Percentiles rank a stretch among this genome's conserved stretches.
These are phyloP conservation scores for Buphagus erythrorhynchus DNA, from an alignment of 2,797 vertebrate species.

Conservation along the genomic window DNA sequence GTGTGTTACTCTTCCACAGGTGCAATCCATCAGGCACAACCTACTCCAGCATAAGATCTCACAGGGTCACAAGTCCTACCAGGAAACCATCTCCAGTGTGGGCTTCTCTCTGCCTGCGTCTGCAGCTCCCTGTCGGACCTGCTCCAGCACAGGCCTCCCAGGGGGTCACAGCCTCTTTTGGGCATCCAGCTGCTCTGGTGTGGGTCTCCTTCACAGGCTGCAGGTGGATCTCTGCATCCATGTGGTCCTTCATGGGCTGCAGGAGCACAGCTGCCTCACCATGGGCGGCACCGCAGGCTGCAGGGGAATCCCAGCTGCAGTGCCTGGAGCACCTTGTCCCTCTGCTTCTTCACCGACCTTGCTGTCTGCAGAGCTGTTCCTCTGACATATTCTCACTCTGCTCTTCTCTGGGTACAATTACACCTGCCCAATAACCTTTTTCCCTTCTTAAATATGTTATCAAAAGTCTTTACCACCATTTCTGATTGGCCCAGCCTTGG, in stretches of 20 bases:
- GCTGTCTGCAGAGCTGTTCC: neutral
- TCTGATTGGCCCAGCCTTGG: neutral
- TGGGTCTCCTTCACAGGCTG: neutral
- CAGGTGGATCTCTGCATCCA: neutral
- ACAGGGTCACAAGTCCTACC: neutral
- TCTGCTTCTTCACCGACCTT: neutral
- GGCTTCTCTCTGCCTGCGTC: neutral
- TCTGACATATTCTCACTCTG: neutral
- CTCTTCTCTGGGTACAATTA: neutral
- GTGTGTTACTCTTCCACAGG: neutral
- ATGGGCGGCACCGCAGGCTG: neutral
- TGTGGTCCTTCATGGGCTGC: neutral
- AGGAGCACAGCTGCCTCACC: neutral
- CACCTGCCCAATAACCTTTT: neutral
- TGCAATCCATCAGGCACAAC: neutral
- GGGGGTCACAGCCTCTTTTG: neutral
- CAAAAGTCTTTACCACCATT: accelerated
- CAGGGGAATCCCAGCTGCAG: neutral
- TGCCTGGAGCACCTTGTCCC: neutral
- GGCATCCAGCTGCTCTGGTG: neutral
- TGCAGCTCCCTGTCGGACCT: neutral
- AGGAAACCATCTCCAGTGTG: neutral
- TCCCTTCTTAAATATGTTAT: neutral
- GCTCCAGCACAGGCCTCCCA: neutral
- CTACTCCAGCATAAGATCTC: neutral